These are phyloP conservation scores for Rhagium mordax DNA, from an alignment of 2,888 invertebrate species.

Conservation along the genomic window DNA sequence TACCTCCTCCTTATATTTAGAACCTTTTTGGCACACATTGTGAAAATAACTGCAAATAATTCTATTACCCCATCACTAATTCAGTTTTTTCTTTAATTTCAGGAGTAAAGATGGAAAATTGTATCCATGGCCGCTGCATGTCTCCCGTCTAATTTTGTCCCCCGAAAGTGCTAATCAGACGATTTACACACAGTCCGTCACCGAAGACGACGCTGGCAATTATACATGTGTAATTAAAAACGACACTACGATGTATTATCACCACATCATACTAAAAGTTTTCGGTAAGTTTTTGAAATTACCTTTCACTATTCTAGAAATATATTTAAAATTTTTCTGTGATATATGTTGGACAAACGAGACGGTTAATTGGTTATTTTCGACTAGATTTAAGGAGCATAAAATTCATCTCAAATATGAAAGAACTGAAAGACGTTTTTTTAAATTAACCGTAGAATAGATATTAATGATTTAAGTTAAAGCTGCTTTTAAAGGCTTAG, in stretches of 20 bases:
- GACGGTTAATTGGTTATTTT: too few species aligned
- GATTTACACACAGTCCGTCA: slow-evolving; percentile 78
- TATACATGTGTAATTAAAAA: slow-evolving; percentile 83
- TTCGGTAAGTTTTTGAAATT: slow-evolving; percentile 73
- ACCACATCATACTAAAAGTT: slow-evolving; percentile 78
- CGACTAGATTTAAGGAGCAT: too few species aligned
- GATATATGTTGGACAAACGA: too few species aligned
- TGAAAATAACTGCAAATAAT: not conserved
- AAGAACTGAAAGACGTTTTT: too few species aligned
- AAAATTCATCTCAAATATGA: too few species aligned
- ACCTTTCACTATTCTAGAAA: not conserved
- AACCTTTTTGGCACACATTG: too few species aligned
- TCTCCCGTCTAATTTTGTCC: slow-evolving; percentile 81
- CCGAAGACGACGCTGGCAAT: slow-evolving; percentile 79
- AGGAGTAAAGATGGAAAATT: slow-evolving; percentile 85
- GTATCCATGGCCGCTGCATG: slow-evolving; percentile 83
- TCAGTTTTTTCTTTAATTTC: slow-evolving; percentile 57
- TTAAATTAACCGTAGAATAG: too few species aligned
- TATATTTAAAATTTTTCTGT: not conserved
- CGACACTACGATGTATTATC: slow-evolving; percentile 78
- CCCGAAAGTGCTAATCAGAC: slow-evolving; percentile 87
- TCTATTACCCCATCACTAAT: not conserved
- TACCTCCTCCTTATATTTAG: too few species aligned
- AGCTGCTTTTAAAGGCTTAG: too few species aligned
- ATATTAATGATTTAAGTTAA: too few species aligned